Evolutionary conservation across 2,797 vertebrate genomes (phyloP), one percentile per base, ranked within the genome.

Genomic region (Monodelphis domestica): DNA sequence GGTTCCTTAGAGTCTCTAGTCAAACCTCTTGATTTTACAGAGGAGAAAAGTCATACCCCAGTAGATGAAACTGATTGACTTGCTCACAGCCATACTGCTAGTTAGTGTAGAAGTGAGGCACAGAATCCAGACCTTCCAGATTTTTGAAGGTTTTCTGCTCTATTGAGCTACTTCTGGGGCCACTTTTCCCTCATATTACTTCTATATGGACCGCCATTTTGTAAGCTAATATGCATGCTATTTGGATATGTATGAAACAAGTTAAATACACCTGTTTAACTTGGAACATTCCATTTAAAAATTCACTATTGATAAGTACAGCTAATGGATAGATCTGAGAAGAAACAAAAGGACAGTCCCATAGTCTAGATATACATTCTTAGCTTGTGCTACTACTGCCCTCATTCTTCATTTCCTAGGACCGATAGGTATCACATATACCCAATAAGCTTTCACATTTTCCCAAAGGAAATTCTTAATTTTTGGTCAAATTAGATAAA

Each of bases 361-460:
- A n/a, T 3, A 70, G 33, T 2, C 33, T 84, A 84, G 38, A 59
- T 54, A 45, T 21, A 92, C 53, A 53, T 57, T 88, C 50, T 91
- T 94, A 55, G 78, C 51, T 51, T 92, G 4, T 78, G 38, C 28
- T 91, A 0, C 45, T 30, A 5, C n/a, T 89, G 0, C 50, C 29
- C n/a, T 53, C 38, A 92, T 54, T 55, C 21, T 90, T 52, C 87
- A 84, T 92, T 90, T 53, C 33, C 55, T 89, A 15, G 87, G 7
- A 28, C 14, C 89, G 33, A n/a, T n/a, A n/a, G n/a, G 84, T 93
- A 88, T 90, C 51, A 59, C 45, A 92, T 89, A 33, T 29, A 87
- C 38, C 78, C 90, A 29, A 10, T 45, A n/a, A 95, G 45, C 88
- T 92, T 70, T 94, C 33, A 15, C 92, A 6, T 94, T 95, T 96